Evolutionary conservation across 1,140 invertebrate species (phyloP).

Genomic region (Formica selysi): DNA sequence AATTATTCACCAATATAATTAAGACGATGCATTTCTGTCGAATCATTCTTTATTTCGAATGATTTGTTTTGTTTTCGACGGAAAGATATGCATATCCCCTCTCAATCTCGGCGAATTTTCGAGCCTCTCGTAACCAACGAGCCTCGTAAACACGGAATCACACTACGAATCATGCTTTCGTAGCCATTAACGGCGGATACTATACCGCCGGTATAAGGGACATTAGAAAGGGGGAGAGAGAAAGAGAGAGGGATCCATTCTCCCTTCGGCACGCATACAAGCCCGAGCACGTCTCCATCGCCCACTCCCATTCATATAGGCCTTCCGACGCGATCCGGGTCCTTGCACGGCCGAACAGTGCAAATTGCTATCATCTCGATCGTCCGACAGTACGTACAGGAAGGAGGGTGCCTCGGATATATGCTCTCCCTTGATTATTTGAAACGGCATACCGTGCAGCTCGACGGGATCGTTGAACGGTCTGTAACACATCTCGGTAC

Average conservation of each 20-base stretch:
- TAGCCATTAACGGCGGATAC: slow-evolving; percentile 33
- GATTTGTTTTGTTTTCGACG: background rate
- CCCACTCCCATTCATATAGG: slow-evolving; percentile 29
- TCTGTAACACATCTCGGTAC: background rate
- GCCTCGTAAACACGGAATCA: slow-evolving; percentile 36
- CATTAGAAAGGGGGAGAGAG: slow-evolving; percentile 1
- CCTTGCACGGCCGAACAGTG: slow-evolving; percentile 65
- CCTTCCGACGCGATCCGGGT: slow-evolving; percentile 57
- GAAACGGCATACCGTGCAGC: slow-evolving; percentile 40
- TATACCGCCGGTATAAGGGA: slow-evolving; percentile 30
- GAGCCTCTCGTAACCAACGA: slow-evolving; percentile 12
- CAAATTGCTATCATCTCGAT: slow-evolving; percentile 82
- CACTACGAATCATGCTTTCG: slow-evolving; percentile 31
- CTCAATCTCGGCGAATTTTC: background rate
- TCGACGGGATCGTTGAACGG: slow-evolving; percentile 44
- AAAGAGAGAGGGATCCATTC: slow-evolving; percentile 2
- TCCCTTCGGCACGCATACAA: slow-evolving; percentile 41
- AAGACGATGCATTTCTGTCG: background rate
- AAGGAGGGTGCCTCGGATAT: slow-evolving; percentile 78
- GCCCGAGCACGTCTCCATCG: slow-evolving; percentile 8
- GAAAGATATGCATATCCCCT: background rate
- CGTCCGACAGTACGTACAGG: slow-evolving; percentile 72
- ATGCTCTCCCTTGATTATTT: slow-evolving; percentile 60
- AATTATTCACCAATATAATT: background rate
- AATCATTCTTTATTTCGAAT: background rate